Percentiles rank a stretch among this genome's conserved stretches.
Conservation (phyloP, 1,140 invertebrate species). For the Drosophila auraria region DNA sequence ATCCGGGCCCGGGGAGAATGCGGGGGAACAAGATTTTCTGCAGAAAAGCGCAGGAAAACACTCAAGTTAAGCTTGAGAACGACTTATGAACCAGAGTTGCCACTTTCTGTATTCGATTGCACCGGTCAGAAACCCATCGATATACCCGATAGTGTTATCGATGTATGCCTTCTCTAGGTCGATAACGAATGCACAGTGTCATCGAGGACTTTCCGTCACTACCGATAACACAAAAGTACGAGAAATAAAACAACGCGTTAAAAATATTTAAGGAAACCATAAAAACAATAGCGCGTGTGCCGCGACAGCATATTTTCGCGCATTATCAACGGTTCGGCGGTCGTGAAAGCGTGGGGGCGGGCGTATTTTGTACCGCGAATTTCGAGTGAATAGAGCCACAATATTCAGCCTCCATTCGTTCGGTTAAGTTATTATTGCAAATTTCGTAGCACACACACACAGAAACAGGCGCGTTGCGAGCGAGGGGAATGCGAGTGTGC, state of each 20-base stretch:
- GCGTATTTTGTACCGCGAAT: conserved; percentile 1
- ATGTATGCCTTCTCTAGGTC: background rate
- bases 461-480: conserved; percentile 6
- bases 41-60: background rate
- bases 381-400: conserved; percentile 18
- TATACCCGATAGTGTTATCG: background rate
- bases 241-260: conserved; percentile 25
- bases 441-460: conserved; percentile 43
- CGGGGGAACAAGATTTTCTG: background rate
- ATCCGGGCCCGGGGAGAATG: too few relatives aligned
- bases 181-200: background rate
- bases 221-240: conserved; percentile 10
- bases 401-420: conserved; percentile 32
- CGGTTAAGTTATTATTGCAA: conserved; percentile 51
- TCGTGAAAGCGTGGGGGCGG: conserved; percentile 7
- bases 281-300: conserved; percentile 49
- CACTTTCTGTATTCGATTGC: background rate
- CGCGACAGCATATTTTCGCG: conserved; percentile 26
- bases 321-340: conserved; percentile 9
- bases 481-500: conserved; percentile 50
- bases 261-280: conserved; percentile 26
- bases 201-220: background rate
- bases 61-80: background rate
- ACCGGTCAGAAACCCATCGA: background rate
- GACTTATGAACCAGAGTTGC: background rate